Conservation (phyloP, 92 coral and sea anemone species). For the Zoanthus sociatus region DNA sequence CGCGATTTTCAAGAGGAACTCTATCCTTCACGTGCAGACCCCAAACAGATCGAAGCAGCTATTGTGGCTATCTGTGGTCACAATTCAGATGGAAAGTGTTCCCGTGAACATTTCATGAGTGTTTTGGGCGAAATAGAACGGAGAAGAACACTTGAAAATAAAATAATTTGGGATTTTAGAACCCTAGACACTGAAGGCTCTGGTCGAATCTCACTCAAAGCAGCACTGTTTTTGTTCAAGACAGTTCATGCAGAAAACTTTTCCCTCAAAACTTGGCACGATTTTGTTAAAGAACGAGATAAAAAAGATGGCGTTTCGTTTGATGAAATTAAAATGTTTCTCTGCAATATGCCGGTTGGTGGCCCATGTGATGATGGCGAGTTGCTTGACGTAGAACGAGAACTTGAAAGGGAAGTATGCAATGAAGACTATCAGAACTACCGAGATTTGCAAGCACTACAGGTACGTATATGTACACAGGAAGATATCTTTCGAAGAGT, state of each 20-base stretch:
- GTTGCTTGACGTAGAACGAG: conserved; percentile 71
- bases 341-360: conserved; percentile 87
- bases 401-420: conserved; percentile 62
- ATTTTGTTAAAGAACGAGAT: conserved; percentile 72
- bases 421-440: conserved; percentile 75
- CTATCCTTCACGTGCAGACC: conserved; percentile 77
- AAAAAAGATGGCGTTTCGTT: conserved; percentile 83
- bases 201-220: conserved; percentile 85
- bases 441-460: conserved; percentile 82
- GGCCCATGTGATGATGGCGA: conserved; percentile 87
- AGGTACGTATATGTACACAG: conserved; percentile 61
- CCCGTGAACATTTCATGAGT: conserved; percentile 80
- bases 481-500: neutral
- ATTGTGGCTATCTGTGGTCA: conserved; percentile 81
- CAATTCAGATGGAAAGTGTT: conserved; percentile 82
- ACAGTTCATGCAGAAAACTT: conserved; percentile 90
- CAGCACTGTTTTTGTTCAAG: conserved; percentile 90
- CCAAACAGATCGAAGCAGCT: conserved; percentile 89
- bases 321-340: conserved; percentile 91
- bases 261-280: conserved; percentile 90
- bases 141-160: conserved; percentile 85
- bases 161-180: conserved; percentile 94
- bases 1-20: conserved; percentile 85
- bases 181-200: conserved; percentile 86
- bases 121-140: conserved; percentile 90